Conservation (phyloP, 2,797 vertebrate species). For the Distichodus sexfasciatus region DNA sequence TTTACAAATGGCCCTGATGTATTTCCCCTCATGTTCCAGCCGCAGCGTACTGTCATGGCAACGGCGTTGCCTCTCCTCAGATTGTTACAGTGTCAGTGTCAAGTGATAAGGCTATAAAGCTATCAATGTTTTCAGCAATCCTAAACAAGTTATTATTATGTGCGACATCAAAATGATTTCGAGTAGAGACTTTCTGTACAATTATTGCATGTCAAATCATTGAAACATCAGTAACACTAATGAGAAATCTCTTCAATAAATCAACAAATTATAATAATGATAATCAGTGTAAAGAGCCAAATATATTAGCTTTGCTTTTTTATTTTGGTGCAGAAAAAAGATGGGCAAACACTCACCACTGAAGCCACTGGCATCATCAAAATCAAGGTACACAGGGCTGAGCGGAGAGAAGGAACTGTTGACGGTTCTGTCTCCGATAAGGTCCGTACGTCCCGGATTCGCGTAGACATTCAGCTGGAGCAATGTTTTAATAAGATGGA, state of each 20-base stretch:
- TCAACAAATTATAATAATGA: no score
- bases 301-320: background rate
- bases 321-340: background rate
- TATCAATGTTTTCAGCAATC: background rate
- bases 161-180: background rate
- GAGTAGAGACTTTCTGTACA: background rate
- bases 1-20: conserved; percentile 51
- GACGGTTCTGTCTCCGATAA: background rate
- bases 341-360: conserved; percentile 22
- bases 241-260: background rate
- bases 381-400: background rate
- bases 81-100: conserved; percentile 8
- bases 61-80: conserved; percentile 39
- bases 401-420: background rate
- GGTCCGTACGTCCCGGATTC: background rate
- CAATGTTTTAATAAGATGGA: conserved; percentile 31
- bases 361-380: background rate
- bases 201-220: background rate
- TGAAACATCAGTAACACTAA: background rate
- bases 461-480: conserved; percentile 29
- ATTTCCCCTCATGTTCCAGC: conserved; percentile 49
- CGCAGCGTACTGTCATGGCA: conserved; percentile 47
- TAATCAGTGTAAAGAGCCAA: background rate
- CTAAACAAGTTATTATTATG: background rate
- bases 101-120: background rate